These are phyloP conservation scores for Dipodomys spectabilis DNA, from an alignment of 2,113 vertebrate genomes.

Conservation along the genomic window DNA sequence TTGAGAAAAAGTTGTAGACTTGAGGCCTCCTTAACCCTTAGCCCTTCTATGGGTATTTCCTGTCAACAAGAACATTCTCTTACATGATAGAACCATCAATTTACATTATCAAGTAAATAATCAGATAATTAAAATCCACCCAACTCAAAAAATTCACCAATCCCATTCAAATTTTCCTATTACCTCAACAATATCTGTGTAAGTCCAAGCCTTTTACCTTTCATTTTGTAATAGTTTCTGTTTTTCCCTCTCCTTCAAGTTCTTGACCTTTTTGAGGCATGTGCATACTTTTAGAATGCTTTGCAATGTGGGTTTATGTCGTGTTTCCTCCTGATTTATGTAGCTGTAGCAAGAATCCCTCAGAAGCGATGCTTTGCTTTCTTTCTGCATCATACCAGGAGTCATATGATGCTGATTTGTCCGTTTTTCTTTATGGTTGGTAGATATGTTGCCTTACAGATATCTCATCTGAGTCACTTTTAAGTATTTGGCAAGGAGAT, in stretches of 20 bases:
- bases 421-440: neutral
- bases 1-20: neutral
- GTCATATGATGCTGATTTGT: neutral
- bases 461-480: neutral
- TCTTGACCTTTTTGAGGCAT: slow-evolving; percentile 11
- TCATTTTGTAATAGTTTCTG: slow-evolving; percentile 4
- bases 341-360: neutral
- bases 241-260: slow-evolving; percentile 8
- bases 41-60: neutral
- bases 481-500: neutral
- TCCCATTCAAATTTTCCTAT: neutral
- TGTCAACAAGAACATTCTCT: neutral
- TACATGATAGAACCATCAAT: neutral
- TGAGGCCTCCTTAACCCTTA: neutral
- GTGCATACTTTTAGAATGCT: neutral
- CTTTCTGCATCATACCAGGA: neutral
- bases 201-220: neutral
- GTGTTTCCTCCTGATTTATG: neutral
- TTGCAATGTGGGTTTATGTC: neutral
- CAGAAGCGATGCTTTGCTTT: neutral
- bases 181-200: neutral
- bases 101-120: neutral
- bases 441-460: neutral
- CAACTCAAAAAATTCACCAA: neutral
- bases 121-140: neutral